Base-by-base conservation (phyloP, 2,113 vertebrate species). In the Azemiops feae region DNA sequence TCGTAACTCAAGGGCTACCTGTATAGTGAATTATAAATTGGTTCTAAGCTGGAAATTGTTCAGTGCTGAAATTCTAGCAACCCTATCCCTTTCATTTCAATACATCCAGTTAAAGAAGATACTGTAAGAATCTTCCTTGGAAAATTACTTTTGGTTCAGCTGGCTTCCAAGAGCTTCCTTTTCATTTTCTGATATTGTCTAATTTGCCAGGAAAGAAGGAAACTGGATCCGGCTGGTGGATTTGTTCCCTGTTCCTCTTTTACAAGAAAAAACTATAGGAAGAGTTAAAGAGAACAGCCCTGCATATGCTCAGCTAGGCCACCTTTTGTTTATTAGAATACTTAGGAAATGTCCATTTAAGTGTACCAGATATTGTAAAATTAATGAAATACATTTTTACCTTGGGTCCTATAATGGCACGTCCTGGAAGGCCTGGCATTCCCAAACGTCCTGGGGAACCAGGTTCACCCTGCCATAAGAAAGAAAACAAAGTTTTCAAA, bases 341-440 rank as follows among this genome's bases (percentile, higher is more conserved):
- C 27, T 69, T 69, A 69, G 60, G 4, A 69, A 69, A 89, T 85
- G 87, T 11, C 54, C 54, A 87, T 12, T 0, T n/a, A 4, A 89
- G 90, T 96, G 10, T 54, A 53, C 23, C 43, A 4, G 60, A 50
- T 22, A 92, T 95, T 87, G 23, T 90, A 94, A 85, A 47, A 92
- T 3, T 14, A 89, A 14, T 89, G 54, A 87, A 93, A 50, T 81
- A 22, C 87, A n/a, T 50, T 23, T 89, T 89, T 98, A 99, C 99
- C 98, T 99, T 99, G 93, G 98, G 96, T 93, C 99, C 99, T 94
- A 97, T 96, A 93, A 99, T 97, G 93, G 98, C 97, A 89, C 98
- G 98, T 93, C 99, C 98, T 91, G 97, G 98, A 92, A 97, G 97
- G 85, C 98, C 99, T 85, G 98, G 97, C 97, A 98, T 96, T 95